These are phyloP conservation scores for Cerceris ruficornis DNA, from an alignment of 2,888 invertebrate species.

Conservation along the genomic window DNA sequence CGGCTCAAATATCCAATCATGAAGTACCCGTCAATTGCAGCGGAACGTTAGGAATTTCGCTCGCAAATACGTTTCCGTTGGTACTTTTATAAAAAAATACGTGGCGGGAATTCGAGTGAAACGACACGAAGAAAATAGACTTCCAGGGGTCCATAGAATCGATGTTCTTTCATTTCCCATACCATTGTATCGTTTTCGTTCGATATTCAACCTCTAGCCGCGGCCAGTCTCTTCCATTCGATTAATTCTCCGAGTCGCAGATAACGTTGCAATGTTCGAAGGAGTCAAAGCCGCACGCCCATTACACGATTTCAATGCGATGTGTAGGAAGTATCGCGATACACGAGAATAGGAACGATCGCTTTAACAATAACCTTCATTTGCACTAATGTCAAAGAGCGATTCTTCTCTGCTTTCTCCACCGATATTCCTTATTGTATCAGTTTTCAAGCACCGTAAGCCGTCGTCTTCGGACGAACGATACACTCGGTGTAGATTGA, in stretches of 20 bases:
- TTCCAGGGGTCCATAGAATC: neutral
- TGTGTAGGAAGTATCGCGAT: conserved; percentile 37
- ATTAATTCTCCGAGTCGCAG: conserved; percentile 42
- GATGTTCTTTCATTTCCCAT: conserved; percentile 16
- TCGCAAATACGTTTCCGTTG: too few relatives aligned
- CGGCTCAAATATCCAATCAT: too few relatives aligned
- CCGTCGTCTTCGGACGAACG: neutral
- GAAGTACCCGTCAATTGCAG: neutral
- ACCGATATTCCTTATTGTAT: neutral
- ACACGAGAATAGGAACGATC: conserved; percentile 20
- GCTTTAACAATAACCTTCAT: conserved; percentile 10
- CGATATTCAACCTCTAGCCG: conserved; percentile 14
- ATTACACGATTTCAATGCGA: conserved; percentile 49
- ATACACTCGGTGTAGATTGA: too few relatives aligned
- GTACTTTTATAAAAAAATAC: neutral
- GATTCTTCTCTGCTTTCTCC: neutral
- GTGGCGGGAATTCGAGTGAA: too few relatives aligned
- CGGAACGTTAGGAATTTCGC: neutral
- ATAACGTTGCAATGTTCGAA: conserved; percentile 52
- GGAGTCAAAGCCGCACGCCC: conserved; percentile 52
- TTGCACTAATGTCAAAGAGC: conserved; percentile 4
- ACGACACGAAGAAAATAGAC: neutral
- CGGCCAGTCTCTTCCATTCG: conserved; percentile 21
- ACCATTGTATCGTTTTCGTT: conserved; percentile 11
- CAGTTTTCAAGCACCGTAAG: neutral